Conservation (phyloP, 2,797 vertebrate species). For the Sphenopsis melanotis region DNA sequence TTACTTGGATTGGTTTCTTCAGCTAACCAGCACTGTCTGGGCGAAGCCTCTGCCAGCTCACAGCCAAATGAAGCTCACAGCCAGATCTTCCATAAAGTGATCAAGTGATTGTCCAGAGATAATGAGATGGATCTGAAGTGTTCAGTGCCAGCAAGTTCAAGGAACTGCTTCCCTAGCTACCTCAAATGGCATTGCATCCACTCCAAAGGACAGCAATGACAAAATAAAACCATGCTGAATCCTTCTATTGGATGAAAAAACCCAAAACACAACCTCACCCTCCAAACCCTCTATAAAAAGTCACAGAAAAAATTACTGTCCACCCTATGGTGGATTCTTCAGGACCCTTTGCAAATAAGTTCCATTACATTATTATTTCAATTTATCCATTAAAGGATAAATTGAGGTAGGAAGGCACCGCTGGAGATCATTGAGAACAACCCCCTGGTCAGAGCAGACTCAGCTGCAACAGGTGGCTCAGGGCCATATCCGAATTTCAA, state of each 20-base stretch:
- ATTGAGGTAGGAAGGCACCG: background rate
- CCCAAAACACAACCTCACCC: background rate
- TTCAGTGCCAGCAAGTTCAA: slow-evolving; percentile 24
- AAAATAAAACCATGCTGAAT: background rate
- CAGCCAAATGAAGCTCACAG: background rate
- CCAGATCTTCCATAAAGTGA: slow-evolving; percentile 46
- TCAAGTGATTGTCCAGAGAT: slow-evolving; percentile 18
- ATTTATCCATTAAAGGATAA: background rate
- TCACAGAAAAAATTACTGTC: background rate
- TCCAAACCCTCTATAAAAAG: background rate
- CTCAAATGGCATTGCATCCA: background rate
- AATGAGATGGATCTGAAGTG: slow-evolving; percentile 49
- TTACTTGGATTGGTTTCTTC: slow-evolving; percentile 8
- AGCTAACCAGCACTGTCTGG: background rate
- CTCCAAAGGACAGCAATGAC: background rate
- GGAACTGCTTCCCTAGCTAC: background rate
- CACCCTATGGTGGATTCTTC: background rate
- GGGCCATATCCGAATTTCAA: rapidly evolving
- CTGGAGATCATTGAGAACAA: background rate
- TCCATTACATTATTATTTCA: background rate
- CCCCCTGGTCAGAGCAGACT: background rate
- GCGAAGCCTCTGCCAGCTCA: background rate
- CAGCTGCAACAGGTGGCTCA: background rate
- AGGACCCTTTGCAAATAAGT: background rate
- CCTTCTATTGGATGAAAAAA: background rate